Evolutionary conservation across 64 coral and sea anemone species (phyloP).

Genomic region (Montipora cactus): DNA sequence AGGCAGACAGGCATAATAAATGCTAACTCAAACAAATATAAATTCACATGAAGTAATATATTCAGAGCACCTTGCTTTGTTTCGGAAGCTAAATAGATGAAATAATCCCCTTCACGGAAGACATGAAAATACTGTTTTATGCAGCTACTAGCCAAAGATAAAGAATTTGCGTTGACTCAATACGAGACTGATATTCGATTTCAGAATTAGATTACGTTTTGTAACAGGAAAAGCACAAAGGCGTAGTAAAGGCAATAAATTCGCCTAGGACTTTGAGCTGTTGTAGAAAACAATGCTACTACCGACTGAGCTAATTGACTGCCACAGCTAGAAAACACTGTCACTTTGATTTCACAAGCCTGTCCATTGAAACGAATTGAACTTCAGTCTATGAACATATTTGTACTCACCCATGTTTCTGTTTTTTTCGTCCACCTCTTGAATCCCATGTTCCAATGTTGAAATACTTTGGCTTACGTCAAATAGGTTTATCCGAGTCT

Average conservation of each 20-base stretch:
- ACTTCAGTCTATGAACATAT: background rate
- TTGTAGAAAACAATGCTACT: constrained; percentile 5
- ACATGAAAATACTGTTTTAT: background rate
- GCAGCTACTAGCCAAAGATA: background rate
- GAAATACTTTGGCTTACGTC: constrained; percentile 9
- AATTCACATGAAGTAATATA: background rate
- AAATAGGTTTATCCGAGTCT: background rate
- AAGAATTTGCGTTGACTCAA: background rate
- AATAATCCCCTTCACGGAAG: background rate
- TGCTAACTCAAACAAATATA: background rate
- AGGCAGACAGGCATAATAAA: background rate
- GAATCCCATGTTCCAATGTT: background rate
- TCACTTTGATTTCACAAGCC: background rate
- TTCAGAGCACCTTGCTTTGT: background rate
- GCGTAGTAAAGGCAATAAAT: background rate
- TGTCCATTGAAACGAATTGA: background rate
- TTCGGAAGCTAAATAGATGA: background rate
- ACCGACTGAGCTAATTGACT: constrained; percentile 29
- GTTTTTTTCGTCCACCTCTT: background rate
- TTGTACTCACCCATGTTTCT: background rate
- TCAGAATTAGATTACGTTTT: background rate
- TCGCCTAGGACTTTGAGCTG: constrained; percentile 12
- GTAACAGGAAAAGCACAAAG: background rate
- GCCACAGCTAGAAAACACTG: background rate
- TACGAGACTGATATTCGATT: background rate